Percentiles rank a stretch among this genome's conserved stretches.
Conservation (phyloP, 2,797 vertebrate species). For the Rhyacichthys aspro region DNA sequence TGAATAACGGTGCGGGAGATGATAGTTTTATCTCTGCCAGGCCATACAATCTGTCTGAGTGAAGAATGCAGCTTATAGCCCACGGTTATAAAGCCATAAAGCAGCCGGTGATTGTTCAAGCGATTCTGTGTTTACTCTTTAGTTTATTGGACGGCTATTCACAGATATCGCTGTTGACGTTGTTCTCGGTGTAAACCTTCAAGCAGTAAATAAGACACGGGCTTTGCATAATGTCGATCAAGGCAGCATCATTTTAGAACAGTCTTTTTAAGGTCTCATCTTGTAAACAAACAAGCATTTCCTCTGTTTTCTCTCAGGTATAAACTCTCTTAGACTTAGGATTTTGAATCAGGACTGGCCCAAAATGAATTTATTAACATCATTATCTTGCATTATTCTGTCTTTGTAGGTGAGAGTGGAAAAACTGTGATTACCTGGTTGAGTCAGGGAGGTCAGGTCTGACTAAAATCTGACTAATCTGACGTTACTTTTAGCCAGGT, state of each 20-base stretch:
- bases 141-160: constrained; percentile 23
- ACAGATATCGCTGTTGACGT: constrained; percentile 27
- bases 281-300: too few relatives aligned
- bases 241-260: constrained; percentile 1
- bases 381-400: too few relatives aligned
- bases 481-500: too few relatives aligned
- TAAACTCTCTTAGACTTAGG: too few relatives aligned
- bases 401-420: too few relatives aligned
- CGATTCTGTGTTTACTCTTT: constrained; percentile 32
- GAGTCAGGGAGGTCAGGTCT: too few relatives aligned
- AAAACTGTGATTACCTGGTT: too few relatives aligned
- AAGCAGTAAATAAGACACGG: background rate
- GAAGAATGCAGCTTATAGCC: constrained; percentile 20
- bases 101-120: constrained; percentile 27
- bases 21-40: constrained; percentile 23
- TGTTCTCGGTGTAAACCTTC: constrained; percentile 9
- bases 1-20: constrained; percentile 23
- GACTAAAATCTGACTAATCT: too few relatives aligned
- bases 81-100: constrained; percentile 56
- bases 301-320: too few relatives aligned
- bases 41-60: constrained; percentile 2
- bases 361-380: too few relatives aligned
- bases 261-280: too few relatives aligned
- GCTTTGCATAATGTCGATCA: constrained; percentile 16
- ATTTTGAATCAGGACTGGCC: too few relatives aligned